Evolutionary conservation across 2,888 invertebrate species (phyloP), one percentile per base, ranked within the genome.

Genomic region (Hirtodrosophila cameraria): DNA sequence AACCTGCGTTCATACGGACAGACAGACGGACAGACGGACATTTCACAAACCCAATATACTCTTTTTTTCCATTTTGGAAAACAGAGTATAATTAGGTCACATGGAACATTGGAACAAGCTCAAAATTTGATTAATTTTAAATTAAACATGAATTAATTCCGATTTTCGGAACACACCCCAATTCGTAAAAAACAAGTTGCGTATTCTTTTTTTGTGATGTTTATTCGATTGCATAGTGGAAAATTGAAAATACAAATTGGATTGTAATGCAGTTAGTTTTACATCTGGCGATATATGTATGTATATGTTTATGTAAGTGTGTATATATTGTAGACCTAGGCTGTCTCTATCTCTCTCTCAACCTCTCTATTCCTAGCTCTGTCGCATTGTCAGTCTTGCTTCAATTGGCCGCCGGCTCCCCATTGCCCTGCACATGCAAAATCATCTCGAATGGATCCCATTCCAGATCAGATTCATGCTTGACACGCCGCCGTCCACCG

Each of bases 401-500:
- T 86, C 54, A 88, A 53, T 89, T 88, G 61, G 87, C 81, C 15
- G 88, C 84, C 30, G 88, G 74, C 45, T 89, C 88, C 2, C 86
- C 84, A 2, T 74, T 73, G 33, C 88, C 88, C 50, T 89, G 89
- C 42, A 89, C 89, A 53, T 89, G 89, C n/a, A 89, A 70, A 48
- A 89, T 89, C 89, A 89, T 89, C 62, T 89, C 89, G 36, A 89
- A 89, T 18, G 89, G 89, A 84, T 89, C 89, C 89, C 89, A 89
- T 53, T 89, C 89, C 38, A 89, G 71, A 55, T 89, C 89, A 2
- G 86, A 58, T 35, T 89, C 89, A 45, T 87, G 86, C 74, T 89
- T 89, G 16, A 89, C 80, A 7, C 87, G 87, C n/a, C 77, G 75
- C 5, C 81, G 73, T 7, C 43, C 59, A 6, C 46, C 46, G 12